phyloP scores from a whole-genome alignment of 2,888 invertebrate species.

The Machimus atricapillus region DNA sequence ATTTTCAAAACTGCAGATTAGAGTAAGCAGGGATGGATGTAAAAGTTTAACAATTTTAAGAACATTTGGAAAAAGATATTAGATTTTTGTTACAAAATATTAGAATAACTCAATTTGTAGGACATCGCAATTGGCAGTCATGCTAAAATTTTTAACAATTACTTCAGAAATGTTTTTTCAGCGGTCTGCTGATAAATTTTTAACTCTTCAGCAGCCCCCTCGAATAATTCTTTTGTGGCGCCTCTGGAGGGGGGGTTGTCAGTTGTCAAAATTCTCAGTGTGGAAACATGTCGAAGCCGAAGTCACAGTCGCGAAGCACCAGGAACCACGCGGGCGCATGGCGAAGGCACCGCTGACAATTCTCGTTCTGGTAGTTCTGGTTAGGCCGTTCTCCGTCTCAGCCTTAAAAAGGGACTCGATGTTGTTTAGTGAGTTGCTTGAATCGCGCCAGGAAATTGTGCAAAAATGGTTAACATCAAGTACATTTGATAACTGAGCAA shows the following conservation, averaged over 20 bases:
- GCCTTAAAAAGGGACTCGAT: constrained; percentile 6
- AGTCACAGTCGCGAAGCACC: neutral
- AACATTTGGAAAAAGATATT: too few species aligned
- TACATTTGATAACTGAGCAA: constrained; percentile 26
- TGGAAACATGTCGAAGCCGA: neutral
- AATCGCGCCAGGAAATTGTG: constrained; percentile 2
- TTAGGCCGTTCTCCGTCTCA: neutral
- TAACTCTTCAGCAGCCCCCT: too few species aligned
- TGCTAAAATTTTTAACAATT: too few species aligned
- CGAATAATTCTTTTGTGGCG: too few species aligned
- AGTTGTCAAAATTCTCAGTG: neutral
- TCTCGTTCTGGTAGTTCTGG: neutral
- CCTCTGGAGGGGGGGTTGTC: neutral
- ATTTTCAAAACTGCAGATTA: too few species aligned
- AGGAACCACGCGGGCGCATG: constrained; percentile 30
- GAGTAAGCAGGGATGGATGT: too few species aligned
- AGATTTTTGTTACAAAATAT: too few species aligned
- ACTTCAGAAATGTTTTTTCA: too few species aligned
- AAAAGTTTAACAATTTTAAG: too few species aligned
- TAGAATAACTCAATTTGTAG: too few species aligned
- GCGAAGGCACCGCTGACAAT: neutral
- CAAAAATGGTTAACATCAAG: constrained; percentile 26
- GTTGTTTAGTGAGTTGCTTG: neutral
- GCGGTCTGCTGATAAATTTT: too few species aligned
- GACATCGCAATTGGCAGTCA: too few species aligned